Conservation (phyloP, 2,888 invertebrate species). For the Stegana nigrithorax region DNA sequence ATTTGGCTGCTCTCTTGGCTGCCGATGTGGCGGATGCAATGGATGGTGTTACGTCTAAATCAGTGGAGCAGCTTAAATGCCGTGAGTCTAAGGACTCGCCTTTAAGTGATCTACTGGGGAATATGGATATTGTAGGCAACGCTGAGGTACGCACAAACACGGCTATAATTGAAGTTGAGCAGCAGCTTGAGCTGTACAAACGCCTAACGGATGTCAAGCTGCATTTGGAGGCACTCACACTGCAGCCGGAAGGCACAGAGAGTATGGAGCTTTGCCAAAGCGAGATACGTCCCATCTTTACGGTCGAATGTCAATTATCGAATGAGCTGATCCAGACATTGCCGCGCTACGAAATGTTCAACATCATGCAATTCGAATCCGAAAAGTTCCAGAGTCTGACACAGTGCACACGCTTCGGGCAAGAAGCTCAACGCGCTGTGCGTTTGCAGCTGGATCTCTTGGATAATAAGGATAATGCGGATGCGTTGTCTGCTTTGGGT, state of each 20-base stretch:
- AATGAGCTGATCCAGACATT: conserved; percentile 53
- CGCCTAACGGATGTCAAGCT: conserved; percentile 52
- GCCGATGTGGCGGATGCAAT: conserved; percentile 33
- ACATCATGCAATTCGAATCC: conserved; percentile 64
- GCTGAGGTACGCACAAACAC: conserved; percentile 31
- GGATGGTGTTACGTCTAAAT: conserved; percentile 31
- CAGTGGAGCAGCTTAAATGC: conserved; percentile 40
- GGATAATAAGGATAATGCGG: too few relatives aligned
- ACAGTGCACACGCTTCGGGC: conserved; percentile 61
- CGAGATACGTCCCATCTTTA: conserved; percentile 62
- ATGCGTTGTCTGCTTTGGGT: conserved; percentile 37
- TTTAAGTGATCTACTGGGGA: background rate
- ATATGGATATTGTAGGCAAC: background rate
- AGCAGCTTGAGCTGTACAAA: conserved; percentile 48
- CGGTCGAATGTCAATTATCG: conserved; percentile 61
- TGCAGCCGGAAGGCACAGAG: conserved; percentile 62
- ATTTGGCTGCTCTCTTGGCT: conserved; percentile 59
- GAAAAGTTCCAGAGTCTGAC: conserved; percentile 63
- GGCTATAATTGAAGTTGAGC: conserved; percentile 9
- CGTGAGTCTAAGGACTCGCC: conserved; percentile 14
- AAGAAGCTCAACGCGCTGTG: conserved; percentile 53
- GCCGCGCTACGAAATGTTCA: conserved; percentile 56
- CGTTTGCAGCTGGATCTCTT: conserved; percentile 35
- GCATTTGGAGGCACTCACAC: conserved; percentile 59
- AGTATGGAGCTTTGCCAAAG: conserved; percentile 58